Conservation (phyloP, 2,113 vertebrate genomes). For the Trichechus manatus region DNA sequence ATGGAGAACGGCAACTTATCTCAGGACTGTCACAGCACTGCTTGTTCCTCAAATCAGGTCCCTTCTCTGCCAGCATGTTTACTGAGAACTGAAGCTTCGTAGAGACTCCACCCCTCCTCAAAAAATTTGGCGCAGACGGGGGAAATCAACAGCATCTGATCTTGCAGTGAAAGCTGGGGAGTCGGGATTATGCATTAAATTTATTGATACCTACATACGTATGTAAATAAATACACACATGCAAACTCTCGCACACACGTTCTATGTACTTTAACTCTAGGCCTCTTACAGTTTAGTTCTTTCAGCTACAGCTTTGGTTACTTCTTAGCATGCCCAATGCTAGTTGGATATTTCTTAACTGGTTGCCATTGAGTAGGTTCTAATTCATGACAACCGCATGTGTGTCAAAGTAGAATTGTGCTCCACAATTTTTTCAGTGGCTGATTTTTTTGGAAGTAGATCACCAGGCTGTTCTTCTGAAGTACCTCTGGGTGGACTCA, state of each 20-base stretch:
- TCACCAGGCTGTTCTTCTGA: not conserved
- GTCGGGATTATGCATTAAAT: not conserved
- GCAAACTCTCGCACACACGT: no score
- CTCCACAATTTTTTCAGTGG: not conserved
- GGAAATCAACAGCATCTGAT: conserved; percentile 70
- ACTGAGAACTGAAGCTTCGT: conserved; percentile 61
- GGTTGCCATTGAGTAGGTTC: not conserved
- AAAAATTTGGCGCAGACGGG: conserved; percentile 72
- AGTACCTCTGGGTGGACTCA: not conserved
- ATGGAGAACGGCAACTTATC: conserved; percentile 77
- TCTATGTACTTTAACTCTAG: not conserved
- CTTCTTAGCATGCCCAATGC: not conserved
- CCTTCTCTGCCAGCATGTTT: conserved; percentile 54
- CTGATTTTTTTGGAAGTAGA: not conserved
- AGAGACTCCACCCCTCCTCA: not conserved
- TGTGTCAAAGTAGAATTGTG: not conserved
- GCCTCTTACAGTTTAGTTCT: not conserved
- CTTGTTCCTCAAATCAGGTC: conserved; percentile 64
- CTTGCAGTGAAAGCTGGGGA: conserved; percentile 45
- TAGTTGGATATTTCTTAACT: not conserved
- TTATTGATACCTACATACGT: not conserved
- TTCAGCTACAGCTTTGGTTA: not conserved
- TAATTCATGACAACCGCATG: not conserved
- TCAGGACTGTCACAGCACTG: conserved; percentile 56
- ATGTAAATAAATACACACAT: not conserved